phyloP scores from a whole-genome alignment of 2,113 vertebrate species.

The Ploceus nigricollis region DNA sequence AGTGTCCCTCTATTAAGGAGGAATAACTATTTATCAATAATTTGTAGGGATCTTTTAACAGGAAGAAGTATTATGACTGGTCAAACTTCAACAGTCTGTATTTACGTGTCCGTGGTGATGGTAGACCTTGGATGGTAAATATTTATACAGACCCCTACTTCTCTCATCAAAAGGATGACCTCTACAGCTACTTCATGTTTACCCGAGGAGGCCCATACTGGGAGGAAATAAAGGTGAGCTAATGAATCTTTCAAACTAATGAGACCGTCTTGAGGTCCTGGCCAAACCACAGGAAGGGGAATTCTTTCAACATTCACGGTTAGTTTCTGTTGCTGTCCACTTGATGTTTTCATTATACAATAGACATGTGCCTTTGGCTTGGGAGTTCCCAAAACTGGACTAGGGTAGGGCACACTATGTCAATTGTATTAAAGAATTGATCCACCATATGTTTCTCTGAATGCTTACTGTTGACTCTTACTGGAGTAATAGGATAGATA shows the following conservation, averaged over 20 bases:
- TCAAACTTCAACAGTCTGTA: constrained; percentile 87
- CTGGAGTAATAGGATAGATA: background rate
- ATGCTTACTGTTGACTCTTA: background rate
- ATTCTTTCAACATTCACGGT: background rate
- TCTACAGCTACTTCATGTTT: constrained; percentile 92
- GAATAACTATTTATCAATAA: constrained; percentile 32
- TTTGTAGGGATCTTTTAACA: constrained; percentile 81
- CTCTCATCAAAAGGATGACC: constrained; percentile 82
- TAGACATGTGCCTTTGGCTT: background rate
- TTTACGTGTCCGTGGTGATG: constrained; percentile 90
- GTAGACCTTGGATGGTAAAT: constrained; percentile 95
- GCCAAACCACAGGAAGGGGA: background rate
- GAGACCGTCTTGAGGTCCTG: background rate
- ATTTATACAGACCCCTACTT: constrained; percentile 79
- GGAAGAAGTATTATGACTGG: constrained; percentile 83
- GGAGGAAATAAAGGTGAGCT: constrained; percentile 91
- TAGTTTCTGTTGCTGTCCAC: background rate
- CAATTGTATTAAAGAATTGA: background rate
- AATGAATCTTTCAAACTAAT: background rate
- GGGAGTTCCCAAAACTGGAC: background rate
- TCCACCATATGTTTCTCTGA: background rate
- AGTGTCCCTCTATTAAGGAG: background rate
- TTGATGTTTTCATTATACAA: accelerated
- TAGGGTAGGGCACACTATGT: background rate
- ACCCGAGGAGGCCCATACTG: constrained; percentile 94